A percentile compares a stretch with the other conserved stretches of the same genome.
Evolutionary conservation across 2,113 vertebrate species (phyloP).

Genomic region (Synchiropus splendidus): DNA sequence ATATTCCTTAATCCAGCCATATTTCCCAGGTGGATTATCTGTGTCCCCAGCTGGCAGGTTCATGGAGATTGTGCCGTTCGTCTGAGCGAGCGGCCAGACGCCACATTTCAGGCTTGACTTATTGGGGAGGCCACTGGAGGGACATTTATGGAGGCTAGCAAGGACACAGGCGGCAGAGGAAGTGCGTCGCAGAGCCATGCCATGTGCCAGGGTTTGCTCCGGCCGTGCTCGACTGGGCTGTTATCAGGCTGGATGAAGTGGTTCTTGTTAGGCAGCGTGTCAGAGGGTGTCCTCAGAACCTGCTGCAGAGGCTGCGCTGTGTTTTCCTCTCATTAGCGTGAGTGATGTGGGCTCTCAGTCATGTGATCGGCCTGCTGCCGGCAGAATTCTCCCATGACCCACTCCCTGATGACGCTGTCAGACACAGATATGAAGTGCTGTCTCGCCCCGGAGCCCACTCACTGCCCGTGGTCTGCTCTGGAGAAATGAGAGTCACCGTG

Average conservation of each 20-base stretch:
- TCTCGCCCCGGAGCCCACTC: too few relatives aligned
- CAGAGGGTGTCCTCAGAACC: too few relatives aligned
- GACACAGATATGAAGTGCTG: not conserved
- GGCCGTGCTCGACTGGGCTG: too few relatives aligned
- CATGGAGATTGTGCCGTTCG: slow-evolving; percentile 33
- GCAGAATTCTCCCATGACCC: too few relatives aligned
- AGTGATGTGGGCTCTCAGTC: too few relatives aligned
- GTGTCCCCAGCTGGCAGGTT: slow-evolving; percentile 41
- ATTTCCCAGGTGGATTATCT: slow-evolving; percentile 35
- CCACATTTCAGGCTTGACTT: slow-evolving; percentile 47
- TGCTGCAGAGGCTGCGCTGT: too few relatives aligned
- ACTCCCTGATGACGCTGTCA: slow-evolving; percentile 1
- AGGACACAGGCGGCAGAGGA: slow-evolving; percentile 25
- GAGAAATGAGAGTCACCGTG: not conserved
- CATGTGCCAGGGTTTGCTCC: too few relatives aligned
- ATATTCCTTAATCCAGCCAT: slow-evolving; percentile 37
- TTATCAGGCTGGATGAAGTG: too few relatives aligned
- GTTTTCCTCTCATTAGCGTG: too few relatives aligned
- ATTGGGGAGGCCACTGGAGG: slow-evolving; percentile 32
- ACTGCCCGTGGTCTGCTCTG: too few relatives aligned
- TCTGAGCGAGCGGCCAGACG: slow-evolving; percentile 22
- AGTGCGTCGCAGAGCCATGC: slow-evolving; percentile 19
- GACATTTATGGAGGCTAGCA: slow-evolving; percentile 25
- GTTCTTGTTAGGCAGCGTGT: too few relatives aligned
- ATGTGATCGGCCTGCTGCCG: too few relatives aligned